phyloP scores from a whole-genome alignment of 37 sponge, comb jelly and placozoan species.

The Halichondria panicea region DNA sequence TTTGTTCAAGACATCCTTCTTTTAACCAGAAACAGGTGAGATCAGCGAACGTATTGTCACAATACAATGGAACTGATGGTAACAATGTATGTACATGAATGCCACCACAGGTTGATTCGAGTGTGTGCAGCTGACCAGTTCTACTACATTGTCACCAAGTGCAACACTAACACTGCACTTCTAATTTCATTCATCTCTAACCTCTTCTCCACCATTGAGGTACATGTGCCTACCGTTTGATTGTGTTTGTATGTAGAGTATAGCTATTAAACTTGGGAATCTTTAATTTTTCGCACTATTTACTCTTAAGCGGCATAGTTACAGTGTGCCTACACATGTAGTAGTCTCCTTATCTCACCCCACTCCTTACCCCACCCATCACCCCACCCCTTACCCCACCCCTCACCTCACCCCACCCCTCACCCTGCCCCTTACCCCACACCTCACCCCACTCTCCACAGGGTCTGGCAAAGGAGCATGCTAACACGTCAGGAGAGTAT shows the following conservation, averaged over 20 bases:
- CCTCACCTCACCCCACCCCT: too few species aligned
- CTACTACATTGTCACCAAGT: conserved; percentile 73
- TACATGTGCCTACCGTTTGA: not conserved
- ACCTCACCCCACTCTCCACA: conserved; percentile 15
- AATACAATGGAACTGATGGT: not conserved
- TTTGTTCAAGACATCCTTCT: conserved; percentile 69
- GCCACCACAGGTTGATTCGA: conserved; percentile 58
- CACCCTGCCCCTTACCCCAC: not conserved
- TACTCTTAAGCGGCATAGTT: not conserved
- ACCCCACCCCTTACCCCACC: too few species aligned
- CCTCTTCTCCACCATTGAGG: conserved; percentile 66
- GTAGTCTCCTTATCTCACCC: too few species aligned
- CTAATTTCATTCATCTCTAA: conserved; percentile 49
- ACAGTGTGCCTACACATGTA: too few species aligned
- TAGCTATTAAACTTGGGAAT: not conserved
- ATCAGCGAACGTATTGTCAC: not conserved
- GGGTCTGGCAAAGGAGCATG: conserved; percentile 75
- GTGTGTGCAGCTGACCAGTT: conserved; percentile 79
- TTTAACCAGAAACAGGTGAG: conserved; percentile 68
- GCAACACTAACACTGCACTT: conserved; percentile 33
- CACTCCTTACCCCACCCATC: too few species aligned
- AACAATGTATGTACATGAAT: not conserved
- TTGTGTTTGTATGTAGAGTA: not conserved
- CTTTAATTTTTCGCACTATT: not conserved
- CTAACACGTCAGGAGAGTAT: conserved; percentile 77